Percentiles rank a stretch among this genome's conserved stretches.
These are phyloP conservation scores for Cololabis saira DNA, from an alignment of 2,113 vertebrate species.

Conservation along the genomic window DNA sequence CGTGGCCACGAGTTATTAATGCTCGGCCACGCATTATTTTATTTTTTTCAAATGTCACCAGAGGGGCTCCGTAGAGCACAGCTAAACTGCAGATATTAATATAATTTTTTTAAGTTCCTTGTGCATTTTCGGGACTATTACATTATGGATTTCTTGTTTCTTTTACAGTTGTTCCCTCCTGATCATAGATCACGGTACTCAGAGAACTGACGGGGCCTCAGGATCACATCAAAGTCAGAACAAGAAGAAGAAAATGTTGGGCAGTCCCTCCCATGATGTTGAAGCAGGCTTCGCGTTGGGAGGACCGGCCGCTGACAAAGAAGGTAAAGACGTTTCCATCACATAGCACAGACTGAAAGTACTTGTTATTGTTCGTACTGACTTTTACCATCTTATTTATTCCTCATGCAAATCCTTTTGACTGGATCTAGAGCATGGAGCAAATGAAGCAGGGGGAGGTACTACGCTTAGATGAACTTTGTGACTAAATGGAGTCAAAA, in stretches of 20 bases:
- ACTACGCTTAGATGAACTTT: constrained; percentile 56
- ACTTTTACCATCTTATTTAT: constrained; percentile 79
- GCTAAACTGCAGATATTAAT: not conserved
- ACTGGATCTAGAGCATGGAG: constrained; percentile 84
- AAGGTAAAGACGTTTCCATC: constrained; percentile 74
- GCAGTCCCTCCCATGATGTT: constrained; percentile 55
- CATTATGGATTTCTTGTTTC: constrained; percentile 9
- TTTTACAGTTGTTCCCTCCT: constrained; percentile 82
- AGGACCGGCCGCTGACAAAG: constrained; percentile 86
- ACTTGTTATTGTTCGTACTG: constrained; percentile 59
- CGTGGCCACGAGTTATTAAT: too few relatives aligned
- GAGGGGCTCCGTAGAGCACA: too few relatives aligned
- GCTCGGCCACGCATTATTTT: too few relatives aligned
- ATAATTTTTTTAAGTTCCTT: not conserved
- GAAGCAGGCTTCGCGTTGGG: constrained; percentile 78
- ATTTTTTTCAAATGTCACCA: too few relatives aligned
- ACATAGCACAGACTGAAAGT: not conserved
- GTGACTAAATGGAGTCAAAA: constrained; percentile 33
- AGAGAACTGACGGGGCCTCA: constrained; percentile 63
- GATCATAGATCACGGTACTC: constrained; percentile 82
- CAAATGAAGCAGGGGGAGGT: constrained; percentile 86
- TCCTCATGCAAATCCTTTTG: constrained; percentile 80
- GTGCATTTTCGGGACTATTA: too few relatives aligned
- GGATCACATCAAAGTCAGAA: constrained; percentile 50
- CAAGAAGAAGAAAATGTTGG: constrained; percentile 55